These are phyloP conservation scores for Philotrypesis tridentata DNA, from an alignment of 1,140 invertebrate genomes.

Conservation along the genomic window DNA sequence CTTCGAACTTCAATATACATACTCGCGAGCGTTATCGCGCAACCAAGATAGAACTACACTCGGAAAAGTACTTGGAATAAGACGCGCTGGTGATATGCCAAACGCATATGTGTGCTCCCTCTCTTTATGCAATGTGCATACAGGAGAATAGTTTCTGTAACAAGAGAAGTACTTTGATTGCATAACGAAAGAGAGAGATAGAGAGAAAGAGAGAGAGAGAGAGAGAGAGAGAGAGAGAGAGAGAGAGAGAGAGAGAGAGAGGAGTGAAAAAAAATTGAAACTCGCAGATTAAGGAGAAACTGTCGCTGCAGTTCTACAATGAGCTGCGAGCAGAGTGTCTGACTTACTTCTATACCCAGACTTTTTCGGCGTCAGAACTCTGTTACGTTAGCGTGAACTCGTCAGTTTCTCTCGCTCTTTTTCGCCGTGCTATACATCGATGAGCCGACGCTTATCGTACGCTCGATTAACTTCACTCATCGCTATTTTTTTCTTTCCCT, in stretches of 20 bases:
- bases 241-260: too few relatives aligned
- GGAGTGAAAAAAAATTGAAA: too few relatives aligned
- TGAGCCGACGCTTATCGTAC: not conserved
- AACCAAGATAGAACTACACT: not conserved
- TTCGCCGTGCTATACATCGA: not conserved
- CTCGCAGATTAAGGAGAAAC: not conserved
- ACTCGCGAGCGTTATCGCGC: not conserved
- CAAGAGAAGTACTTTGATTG: too few relatives aligned
- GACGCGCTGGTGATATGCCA: not conserved
- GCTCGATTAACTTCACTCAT: not conserved
- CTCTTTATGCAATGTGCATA: too few relatives aligned
- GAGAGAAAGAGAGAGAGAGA: too few relatives aligned
- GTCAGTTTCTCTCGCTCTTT: not conserved
- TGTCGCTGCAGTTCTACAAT: not conserved
- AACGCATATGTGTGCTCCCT: too few relatives aligned
- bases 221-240: too few relatives aligned
- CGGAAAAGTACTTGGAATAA: not conserved
- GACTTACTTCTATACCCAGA: not conserved
- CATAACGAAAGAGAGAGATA: too few relatives aligned
- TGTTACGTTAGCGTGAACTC: not conserved
- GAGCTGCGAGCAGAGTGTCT: not conserved
- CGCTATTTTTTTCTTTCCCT: not conserved
- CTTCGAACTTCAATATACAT: not conserved
- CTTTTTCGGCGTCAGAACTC: not conserved
- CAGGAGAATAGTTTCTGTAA: too few relatives aligned